Conservation (phyloP, 2,888 invertebrate species). For the Philonicus albiceps region DNA sequence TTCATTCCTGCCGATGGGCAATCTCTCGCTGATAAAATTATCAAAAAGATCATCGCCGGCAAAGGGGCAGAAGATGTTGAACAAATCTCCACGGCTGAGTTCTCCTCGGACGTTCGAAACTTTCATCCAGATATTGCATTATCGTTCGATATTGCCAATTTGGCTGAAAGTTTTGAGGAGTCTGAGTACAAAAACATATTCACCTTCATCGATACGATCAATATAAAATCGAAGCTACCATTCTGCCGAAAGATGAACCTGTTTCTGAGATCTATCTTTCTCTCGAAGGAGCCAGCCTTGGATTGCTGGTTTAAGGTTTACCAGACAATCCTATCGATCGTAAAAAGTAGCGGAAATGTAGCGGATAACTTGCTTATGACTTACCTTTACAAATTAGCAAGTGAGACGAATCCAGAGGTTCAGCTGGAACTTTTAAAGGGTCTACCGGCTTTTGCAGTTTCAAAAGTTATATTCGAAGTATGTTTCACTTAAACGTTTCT, state of each 20-base stretch:
- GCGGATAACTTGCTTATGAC: constrained; percentile 70
- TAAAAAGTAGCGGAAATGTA: constrained; percentile 66
- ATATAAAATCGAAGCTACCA: constrained; percentile 60
- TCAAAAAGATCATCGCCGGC: constrained; percentile 52
- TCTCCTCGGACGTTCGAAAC: constrained; percentile 53
- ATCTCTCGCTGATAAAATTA: constrained; percentile 61
- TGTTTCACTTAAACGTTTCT: neutral
- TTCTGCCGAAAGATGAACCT: constrained; percentile 66
- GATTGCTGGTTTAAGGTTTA: constrained; percentile 66
- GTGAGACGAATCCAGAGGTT: constrained; percentile 68
- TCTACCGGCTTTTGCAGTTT: constrained; percentile 73
- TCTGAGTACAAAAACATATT: constrained; percentile 62
- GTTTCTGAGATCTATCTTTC: constrained; percentile 67
- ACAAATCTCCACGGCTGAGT: constrained; percentile 56
- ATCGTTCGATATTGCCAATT: constrained; percentile 59
- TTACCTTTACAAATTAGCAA: constrained; percentile 74
- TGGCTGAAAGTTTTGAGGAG: constrained; percentile 60
- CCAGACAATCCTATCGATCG: constrained; percentile 66
- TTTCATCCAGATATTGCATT: constrained; percentile 61
- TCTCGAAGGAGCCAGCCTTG: constrained; percentile 64
- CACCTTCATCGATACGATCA: constrained; percentile 66
- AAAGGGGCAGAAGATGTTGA: constrained; percentile 42
- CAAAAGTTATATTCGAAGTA: constrained; percentile 66
- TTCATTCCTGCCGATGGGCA: constrained; percentile 67
- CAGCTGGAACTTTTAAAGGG: constrained; percentile 72